Evolutionary conservation across 2,113 vertebrate species (phyloP).

Genomic region (Melanotaenia duboulayi): DNA sequence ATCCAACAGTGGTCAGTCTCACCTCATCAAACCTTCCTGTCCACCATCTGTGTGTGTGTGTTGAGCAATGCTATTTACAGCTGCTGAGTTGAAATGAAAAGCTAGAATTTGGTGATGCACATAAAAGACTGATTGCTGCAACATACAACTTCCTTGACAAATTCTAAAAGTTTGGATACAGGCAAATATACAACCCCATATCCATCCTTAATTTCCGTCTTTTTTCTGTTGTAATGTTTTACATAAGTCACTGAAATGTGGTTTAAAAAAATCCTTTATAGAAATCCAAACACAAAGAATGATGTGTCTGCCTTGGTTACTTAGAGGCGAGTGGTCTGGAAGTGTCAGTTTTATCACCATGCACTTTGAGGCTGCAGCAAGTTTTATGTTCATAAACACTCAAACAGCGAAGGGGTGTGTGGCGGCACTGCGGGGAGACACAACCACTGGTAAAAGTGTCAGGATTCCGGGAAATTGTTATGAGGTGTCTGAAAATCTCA

Average conservation of each 20-base stretch:
- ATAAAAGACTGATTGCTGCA: background rate
- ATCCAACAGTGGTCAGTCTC: slow-evolving; percentile 20
- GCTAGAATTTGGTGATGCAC: background rate
- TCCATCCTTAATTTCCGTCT: background rate
- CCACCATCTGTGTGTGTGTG: background rate
- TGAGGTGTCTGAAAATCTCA: background rate
- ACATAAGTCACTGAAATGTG: slow-evolving; percentile 18
- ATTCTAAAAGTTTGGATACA: slow-evolving; percentile 1
- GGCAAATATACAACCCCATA: background rate
- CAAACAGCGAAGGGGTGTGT: slow-evolving; percentile 40
- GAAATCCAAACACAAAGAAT: slow-evolving; percentile 25
- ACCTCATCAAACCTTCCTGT: slow-evolving; percentile 8
- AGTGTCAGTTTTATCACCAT: slow-evolving; percentile 22
- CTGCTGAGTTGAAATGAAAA: slow-evolving; percentile 27
- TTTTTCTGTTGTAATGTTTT: slow-evolving; percentile 8
- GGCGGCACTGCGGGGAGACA: slow-evolving; percentile 15
- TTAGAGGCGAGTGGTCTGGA: slow-evolving; percentile 37
- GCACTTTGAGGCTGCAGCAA: slow-evolving; percentile 21
- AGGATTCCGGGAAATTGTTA: slow-evolving; percentile 24
- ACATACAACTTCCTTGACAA: slow-evolving; percentile 2
- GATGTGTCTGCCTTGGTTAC: slow-evolving; percentile 26
- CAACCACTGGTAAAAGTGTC: slow-evolving; percentile 19
- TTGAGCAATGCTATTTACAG: background rate
- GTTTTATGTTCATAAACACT: slow-evolving; percentile 50
- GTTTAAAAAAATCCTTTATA: background rate